Conservation (phyloP, 2,888 invertebrate genomes). For the Heliconius ethilla region DNA sequence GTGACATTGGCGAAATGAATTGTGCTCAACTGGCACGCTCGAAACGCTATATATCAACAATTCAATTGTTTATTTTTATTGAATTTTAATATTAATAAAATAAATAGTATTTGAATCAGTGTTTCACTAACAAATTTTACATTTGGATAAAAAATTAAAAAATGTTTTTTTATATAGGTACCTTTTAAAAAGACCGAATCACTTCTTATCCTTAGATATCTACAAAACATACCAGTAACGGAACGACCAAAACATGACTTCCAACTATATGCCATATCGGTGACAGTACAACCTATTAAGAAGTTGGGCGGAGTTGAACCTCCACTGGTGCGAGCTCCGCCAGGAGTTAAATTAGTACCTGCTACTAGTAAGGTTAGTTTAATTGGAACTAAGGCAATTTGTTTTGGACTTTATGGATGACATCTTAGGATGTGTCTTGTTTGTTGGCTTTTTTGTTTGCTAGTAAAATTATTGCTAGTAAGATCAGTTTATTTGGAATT, state of each 20-base stretch:
- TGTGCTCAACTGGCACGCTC: too few relatives aligned
- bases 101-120: neutral
- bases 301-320: constrained; percentile 58
- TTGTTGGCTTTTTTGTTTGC: neutral
- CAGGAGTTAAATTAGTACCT: constrained; percentile 61
- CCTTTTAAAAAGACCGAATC: too few relatives aligned
- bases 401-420: neutral
- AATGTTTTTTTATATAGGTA: too few relatives aligned
- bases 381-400: neutral
- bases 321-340: constrained; percentile 61
- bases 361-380: constrained; percentile 71
- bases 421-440: neutral
- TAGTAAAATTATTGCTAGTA: too few relatives aligned
- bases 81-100: neutral
- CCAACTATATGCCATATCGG: constrained; percentile 64
- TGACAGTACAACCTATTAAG: constrained; percentile 64
- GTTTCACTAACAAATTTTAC: too few relatives aligned
- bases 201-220: constrained; percentile 63
- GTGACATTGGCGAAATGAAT: too few relatives aligned
- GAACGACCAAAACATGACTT: constrained; percentile 71
- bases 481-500: too few relatives aligned
- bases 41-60: too few relatives aligned
- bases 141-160: too few relatives aligned
- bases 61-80: neutral
- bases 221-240: constrained; percentile 71